A percentile compares a stretch with the other conserved stretches of the same genome.
Evolutionary conservation across 2,888 invertebrate genomes (phyloP).

Genomic region (Apamea crenata): DNA sequence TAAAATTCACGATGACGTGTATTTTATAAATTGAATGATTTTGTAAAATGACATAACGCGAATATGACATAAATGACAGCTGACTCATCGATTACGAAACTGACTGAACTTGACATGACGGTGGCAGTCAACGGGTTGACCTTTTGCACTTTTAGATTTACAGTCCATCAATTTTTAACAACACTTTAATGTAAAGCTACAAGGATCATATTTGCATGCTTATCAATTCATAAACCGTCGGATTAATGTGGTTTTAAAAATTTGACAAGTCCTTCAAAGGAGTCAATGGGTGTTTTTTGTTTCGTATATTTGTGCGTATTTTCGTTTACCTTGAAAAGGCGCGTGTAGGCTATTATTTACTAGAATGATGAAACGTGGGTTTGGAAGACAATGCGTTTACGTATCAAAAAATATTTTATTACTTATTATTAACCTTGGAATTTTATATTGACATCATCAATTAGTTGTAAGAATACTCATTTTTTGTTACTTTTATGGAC

Average conservation of each 20-base stretch:
- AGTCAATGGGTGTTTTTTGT: constrained; percentile 71
- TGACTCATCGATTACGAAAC: constrained; percentile 58
- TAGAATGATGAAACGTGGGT: constrained; percentile 57
- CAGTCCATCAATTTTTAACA: not conserved
- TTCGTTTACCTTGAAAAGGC: constrained; percentile 31
- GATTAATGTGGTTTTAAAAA: constrained; percentile 44
- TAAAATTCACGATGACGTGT: constrained; percentile 57
- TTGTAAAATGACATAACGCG: constrained; percentile 62
- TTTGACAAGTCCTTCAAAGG: constrained; percentile 74
- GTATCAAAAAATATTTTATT: constrained; percentile 44
- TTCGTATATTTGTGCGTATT: constrained; percentile 43
- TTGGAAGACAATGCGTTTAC: constrained; percentile 60
- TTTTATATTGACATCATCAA: constrained; percentile 60
- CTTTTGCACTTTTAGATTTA: constrained; percentile 38
- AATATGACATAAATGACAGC: constrained; percentile 57
- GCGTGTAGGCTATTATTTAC: constrained; percentile 47
- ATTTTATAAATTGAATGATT: constrained; percentile 49
- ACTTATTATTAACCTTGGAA: constrained; percentile 50
- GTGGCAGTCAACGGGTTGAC: constrained; percentile 54
- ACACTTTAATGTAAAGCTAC: not conserved
- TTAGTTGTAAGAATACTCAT: constrained; percentile 41
- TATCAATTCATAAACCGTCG: constrained; percentile 3
- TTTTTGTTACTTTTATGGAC: constrained; percentile 49
- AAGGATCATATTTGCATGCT: constrained; percentile 25
- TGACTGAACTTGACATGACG: constrained; percentile 65